Conservation (phyloP, 2,797 vertebrate species). For the Novumbra hubbsi region DNA sequence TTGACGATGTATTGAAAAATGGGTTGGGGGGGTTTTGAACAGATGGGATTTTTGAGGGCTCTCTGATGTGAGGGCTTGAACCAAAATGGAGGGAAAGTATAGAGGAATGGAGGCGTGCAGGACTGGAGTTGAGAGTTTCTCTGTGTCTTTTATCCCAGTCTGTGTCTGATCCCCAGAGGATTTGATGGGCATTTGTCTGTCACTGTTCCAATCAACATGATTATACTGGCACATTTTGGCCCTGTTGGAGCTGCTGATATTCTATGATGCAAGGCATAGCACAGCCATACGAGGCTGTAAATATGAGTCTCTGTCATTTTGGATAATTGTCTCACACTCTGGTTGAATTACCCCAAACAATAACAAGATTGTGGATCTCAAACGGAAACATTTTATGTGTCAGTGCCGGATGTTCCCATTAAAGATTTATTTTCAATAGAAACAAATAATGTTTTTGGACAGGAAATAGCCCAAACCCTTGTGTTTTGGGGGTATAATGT, state of each 20-base stretch:
- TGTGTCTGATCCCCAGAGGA: conserved; percentile 49
- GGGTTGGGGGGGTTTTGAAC: conserved; percentile 19
- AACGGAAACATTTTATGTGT: conserved; percentile 19
- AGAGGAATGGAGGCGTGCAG: background rate
- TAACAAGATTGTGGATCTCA: conserved; percentile 34
- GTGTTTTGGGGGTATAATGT: conserved; percentile 38
- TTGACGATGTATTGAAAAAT: conserved; percentile 22
- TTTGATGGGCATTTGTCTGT: conserved; percentile 58
- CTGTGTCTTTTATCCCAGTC: conserved; percentile 30
- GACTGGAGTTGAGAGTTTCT: background rate
- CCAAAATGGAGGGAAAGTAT: conserved; percentile 3
- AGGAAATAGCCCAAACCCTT: conserved; percentile 34
- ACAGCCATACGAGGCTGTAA: conserved; percentile 20
- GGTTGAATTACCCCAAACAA: conserved; percentile 52
- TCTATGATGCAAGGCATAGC: conserved; percentile 19
- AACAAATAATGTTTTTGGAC: conserved; percentile 33
- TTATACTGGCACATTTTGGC: conserved; percentile 42
- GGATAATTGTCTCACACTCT: conserved; percentile 53
- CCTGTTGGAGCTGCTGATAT: conserved; percentile 36
- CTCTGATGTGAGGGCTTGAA: conserved; percentile 39
- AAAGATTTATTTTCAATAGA: conserved; percentile 53
- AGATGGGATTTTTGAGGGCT: conserved; percentile 38
- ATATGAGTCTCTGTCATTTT: conserved; percentile 36
- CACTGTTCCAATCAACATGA: conserved; percentile 57
- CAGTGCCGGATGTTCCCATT: conserved; percentile 21